phyloP scores from a whole-genome alignment of 2,888 invertebrate species.

The Trichacis sp. region DNA sequence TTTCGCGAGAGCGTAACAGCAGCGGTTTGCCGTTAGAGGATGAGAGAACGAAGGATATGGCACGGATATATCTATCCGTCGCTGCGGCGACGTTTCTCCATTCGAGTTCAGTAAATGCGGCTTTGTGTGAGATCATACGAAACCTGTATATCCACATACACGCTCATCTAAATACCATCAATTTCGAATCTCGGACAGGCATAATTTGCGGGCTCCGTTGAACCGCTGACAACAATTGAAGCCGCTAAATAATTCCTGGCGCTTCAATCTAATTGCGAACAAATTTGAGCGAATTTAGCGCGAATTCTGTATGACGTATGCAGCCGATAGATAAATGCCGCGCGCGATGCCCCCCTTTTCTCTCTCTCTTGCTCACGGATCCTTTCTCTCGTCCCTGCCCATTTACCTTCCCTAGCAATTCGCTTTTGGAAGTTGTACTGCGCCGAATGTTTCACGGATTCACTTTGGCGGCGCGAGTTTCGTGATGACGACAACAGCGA shows the following conservation, averaged over 20 bases:
- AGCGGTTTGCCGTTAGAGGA: too few species aligned
- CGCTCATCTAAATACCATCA: conserved; percentile 61
- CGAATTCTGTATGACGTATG: conserved; percentile 34
- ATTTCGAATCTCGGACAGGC: conserved; percentile 56
- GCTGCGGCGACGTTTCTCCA: conserved; percentile 20
- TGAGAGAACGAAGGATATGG: conserved; percentile 25
- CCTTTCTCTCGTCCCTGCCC: conserved; percentile 2
- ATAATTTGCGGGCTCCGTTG: conserved; percentile 58
- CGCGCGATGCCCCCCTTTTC: conserved; percentile 12
- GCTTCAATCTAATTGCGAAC: conserved; percentile 66
- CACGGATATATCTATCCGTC: conserved; percentile 21
- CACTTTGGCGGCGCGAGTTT: conserved; percentile 18
- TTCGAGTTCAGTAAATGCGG: conserved; percentile 18
- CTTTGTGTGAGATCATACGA: conserved; percentile 14
- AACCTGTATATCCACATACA: conserved; percentile 17
- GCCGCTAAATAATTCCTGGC: conserved; percentile 65
- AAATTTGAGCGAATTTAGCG: conserved; percentile 65
- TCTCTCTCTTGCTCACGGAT: conserved; percentile 25
- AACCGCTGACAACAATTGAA: conserved; percentile 65
- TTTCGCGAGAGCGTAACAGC: conserved; percentile 46
- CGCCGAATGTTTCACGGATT: conserved; percentile 17
- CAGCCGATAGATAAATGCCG: conserved; percentile 36
- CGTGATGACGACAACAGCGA: conserved; percentile 22
- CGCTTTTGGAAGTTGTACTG: conserved; percentile 12
- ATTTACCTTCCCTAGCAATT: conserved; percentile 4